phyloP scores from a whole-genome alignment of 2,113 vertebrate genomes.

The Guaruba guarouba region DNA sequence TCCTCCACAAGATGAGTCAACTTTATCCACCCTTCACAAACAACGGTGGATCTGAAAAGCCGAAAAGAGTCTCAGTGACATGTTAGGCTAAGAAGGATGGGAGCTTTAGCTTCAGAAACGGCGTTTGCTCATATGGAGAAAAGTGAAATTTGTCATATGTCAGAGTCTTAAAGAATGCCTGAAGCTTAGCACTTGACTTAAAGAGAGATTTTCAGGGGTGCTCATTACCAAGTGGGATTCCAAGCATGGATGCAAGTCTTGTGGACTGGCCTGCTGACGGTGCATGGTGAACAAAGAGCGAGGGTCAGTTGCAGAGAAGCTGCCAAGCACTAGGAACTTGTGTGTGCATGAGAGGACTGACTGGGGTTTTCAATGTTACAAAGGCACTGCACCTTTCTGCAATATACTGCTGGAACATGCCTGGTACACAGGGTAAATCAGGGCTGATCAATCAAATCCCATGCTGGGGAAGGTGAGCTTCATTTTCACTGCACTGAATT shows the following conservation, averaged over 20 bases:
- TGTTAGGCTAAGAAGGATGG: background rate
- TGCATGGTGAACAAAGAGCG: fast-evolving
- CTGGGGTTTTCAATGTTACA: background rate
- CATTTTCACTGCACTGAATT: background rate
- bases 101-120: background rate
- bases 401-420: background rate
- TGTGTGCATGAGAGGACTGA: background rate
- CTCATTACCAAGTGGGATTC: background rate
- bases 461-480: background rate
- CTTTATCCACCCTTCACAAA: background rate
- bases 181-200: background rate
- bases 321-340: background rate
- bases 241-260: background rate
- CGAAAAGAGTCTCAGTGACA: background rate
- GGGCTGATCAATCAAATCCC: background rate
- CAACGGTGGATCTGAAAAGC: background rate
- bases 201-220: background rate
- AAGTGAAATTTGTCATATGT: background rate
- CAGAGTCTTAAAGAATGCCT: background rate
- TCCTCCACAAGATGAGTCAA: background rate
- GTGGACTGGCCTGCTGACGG: background rate
- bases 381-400: background rate
- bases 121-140: background rate
- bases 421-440: background rate
- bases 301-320: fast-evolving